These are phyloP conservation scores for Cryptocephalus primarius DNA, from an alignment of 2,888 invertebrate genomes.

Conservation along the genomic window DNA sequence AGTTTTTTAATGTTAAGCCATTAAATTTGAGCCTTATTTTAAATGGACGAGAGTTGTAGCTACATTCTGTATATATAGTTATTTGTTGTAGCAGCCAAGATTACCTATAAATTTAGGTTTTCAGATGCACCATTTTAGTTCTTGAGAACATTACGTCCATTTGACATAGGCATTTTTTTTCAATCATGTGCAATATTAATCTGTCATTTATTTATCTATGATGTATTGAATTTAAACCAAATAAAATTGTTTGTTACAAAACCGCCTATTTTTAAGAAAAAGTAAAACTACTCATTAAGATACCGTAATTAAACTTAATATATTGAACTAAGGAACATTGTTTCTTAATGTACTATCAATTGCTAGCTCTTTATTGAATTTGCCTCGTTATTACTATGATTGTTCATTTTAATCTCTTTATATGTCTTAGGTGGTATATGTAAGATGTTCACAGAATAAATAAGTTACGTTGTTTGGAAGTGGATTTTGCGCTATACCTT, in stretches of 20 bases:
- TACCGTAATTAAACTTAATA: too few species aligned
- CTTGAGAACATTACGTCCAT: conserved; percentile 32
- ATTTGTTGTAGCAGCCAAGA: conserved; percentile 31
- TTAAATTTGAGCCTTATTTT: conserved; percentile 25
- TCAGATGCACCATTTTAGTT: conserved; percentile 20
- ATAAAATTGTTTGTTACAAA: conserved; percentile 40
- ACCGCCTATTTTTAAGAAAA: conserved; percentile 3
- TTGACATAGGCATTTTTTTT: conserved; percentile 36
- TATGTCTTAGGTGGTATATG: too few species aligned
- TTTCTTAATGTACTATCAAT: too few species aligned
- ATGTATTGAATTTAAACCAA: conserved; percentile 40
- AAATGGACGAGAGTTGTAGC: conserved; percentile 35
- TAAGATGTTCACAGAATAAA: too few species aligned
- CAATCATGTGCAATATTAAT: conserved; percentile 41
- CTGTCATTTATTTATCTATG: conserved; percentile 40
- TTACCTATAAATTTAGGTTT: conserved; percentile 24
- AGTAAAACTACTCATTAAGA: too few species aligned
- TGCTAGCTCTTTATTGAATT: too few species aligned
- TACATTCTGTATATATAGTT: conserved; percentile 35
- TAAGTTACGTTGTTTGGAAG: too few species aligned
- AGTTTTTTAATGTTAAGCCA: conserved; percentile 29
- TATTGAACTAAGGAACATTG: too few species aligned
- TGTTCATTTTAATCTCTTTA: too few species aligned
- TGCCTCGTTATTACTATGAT: too few species aligned
- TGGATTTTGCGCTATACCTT: too few species aligned